Base-by-base conservation (phyloP, 2,888 invertebrate species). In the Lamellibrachia satsuma region DNA sequence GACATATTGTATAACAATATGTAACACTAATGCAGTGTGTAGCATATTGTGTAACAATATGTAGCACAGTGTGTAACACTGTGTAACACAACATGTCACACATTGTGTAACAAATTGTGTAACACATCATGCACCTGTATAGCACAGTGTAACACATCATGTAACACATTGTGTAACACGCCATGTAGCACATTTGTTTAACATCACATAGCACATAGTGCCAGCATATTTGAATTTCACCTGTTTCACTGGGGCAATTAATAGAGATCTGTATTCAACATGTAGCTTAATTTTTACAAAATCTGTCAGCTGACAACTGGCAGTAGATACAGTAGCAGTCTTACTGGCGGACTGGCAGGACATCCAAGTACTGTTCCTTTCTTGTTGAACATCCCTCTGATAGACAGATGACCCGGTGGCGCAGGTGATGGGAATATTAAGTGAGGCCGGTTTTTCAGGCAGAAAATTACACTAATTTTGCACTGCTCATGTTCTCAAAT, bases 401-500 rank as follows among this genome's bases (percentile, higher is more conserved):
- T 6, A 75, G 75, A 75, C 75, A 75, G 15, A 75, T 22, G 22
- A 15, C 75, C 6, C 75, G n/a, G 22, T 22, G 22, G n/a, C 22
- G 75, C 75, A 75, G 75, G 75, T 75, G 75, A 75, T 22, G 75
- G 75, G n/a, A 22, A 4, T n/a, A 75, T 22, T 22, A 75, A n/a
- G 2, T 6, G 75, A 75, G 75, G 22, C 15, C 22, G 22, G 75
- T 75, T 75, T 75, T 75, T 75, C 75, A 75, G 15, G 75, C 75
- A 75, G 75, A 75, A 75, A 75, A 75, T 75, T 75, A 75, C 75
- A 75, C 75, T 75, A 75, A 75, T 75, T 75, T 75, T 75, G 22
- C 75, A 11, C 2, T 6, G 75, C 11, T 75, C 75, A n/a, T n/a
- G 4, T 75, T 75, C 75, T 15, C 75, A 75, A 75, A 75, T 75